Evolutionary conservation across 2,888 invertebrate genomes (phyloP).

Genomic region (Cryptus viduatorius): DNA sequence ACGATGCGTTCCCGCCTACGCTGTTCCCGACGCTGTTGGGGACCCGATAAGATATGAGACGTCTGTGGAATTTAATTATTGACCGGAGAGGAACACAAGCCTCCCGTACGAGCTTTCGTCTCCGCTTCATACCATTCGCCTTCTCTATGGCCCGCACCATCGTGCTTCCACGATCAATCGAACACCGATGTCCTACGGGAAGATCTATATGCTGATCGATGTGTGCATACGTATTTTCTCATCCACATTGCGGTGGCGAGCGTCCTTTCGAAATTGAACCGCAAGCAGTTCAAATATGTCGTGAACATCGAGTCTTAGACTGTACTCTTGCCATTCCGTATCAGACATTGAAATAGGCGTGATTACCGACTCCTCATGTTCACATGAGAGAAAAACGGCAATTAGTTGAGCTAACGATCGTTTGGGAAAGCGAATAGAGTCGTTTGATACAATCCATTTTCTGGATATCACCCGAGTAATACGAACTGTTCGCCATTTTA

Average conservation of each 20-base stretch:
- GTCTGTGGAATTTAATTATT: conserved; percentile 74
- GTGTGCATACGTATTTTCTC: not conserved
- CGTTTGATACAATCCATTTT: too few species aligned
- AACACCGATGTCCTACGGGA: not conserved
- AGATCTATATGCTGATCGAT: not conserved
- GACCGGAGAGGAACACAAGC: conserved; percentile 67
- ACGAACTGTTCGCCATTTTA: too few species aligned
- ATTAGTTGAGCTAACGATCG: too few species aligned
- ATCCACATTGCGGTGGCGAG: not conserved
- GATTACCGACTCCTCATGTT: too few species aligned
- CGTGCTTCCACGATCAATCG: conserved; percentile 43
- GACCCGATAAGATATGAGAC: conserved; percentile 73
- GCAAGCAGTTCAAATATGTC: not conserved
- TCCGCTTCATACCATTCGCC: conserved; percentile 31
- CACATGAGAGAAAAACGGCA: too few species aligned
- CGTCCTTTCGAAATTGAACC: not conserved
- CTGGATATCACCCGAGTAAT: too few species aligned
- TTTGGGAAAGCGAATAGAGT: too few species aligned
- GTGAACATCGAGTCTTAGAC: not conserved
- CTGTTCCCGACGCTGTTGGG: conserved; percentile 36
- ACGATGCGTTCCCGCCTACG: conserved; percentile 29
- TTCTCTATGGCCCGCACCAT: conserved; percentile 35
- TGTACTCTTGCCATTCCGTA: not conserved
- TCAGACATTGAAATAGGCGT: not conserved
- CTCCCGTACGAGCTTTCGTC: conserved; percentile 51